Conservation (phyloP, 2,113 vertebrate species). For the Vidua macroura region DNA sequence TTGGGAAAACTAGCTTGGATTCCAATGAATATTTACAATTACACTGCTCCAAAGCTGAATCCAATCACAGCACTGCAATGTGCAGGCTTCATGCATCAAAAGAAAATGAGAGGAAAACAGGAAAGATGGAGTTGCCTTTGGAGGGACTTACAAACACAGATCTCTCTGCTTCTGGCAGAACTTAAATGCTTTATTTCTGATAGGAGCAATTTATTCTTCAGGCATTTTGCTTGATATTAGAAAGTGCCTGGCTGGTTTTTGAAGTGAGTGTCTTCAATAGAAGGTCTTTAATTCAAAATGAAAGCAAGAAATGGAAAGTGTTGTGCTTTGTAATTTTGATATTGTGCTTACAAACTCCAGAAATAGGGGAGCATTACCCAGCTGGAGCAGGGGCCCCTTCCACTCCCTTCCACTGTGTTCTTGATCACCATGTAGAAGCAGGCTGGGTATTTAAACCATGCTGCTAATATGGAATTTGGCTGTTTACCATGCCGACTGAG, state of each 20-base stretch:
- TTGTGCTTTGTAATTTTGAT: constrained; percentile 38
- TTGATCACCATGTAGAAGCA: not conserved
- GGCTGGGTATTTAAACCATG: not conserved
- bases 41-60: constrained; percentile 64
- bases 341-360: constrained; percentile 30
- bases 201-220: constrained; percentile 73
- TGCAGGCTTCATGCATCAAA: constrained; percentile 72
- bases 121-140: constrained; percentile 75
- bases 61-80: constrained; percentile 71
- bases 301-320: constrained; percentile 41
- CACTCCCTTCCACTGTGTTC: not conserved
- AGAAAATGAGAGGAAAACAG: constrained; percentile 72
- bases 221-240: constrained; percentile 68
- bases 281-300: constrained; percentile 62
- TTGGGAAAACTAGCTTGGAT: constrained; percentile 69
- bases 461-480: not conserved
- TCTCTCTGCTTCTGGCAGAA: constrained; percentile 72
- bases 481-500: not conserved
- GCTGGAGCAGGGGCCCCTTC: not conserved
- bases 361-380: constrained; percentile 22
- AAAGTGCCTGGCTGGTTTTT: constrained; percentile 66
- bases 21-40: constrained; percentile 80
- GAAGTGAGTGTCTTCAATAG: constrained; percentile 63
- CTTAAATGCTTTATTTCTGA: constrained; percentile 76
- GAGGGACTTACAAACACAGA: constrained; percentile 72